These are phyloP conservation scores for Typhlichthys eigenmanni DNA, from an alignment of 2,797 vertebrate genomes.

Conservation along the genomic window DNA sequence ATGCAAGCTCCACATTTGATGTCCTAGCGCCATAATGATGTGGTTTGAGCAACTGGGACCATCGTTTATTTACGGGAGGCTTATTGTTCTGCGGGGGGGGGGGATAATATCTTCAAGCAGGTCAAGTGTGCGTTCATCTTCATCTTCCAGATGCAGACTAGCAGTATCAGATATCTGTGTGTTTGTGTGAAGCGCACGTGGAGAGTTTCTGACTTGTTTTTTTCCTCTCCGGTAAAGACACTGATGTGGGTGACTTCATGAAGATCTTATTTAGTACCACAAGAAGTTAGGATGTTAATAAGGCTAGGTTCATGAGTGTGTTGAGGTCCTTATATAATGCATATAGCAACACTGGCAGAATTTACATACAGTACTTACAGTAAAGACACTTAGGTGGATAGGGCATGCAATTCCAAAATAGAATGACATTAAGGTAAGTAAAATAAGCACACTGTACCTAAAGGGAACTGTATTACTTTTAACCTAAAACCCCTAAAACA, in stretches of 20 bases:
- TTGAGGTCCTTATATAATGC: slow-evolving; percentile 10
- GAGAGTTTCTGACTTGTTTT: slow-evolving; percentile 62
- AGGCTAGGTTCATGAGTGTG: slow-evolving; percentile 14
- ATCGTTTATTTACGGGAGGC: slow-evolving; percentile 73
- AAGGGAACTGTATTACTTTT: slow-evolving; percentile 78
- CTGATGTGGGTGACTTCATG: slow-evolving; percentile 60
- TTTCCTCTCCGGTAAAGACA: slow-evolving; percentile 56
- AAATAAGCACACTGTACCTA: slow-evolving; percentile 81
- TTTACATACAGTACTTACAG: slow-evolving; percentile 22
- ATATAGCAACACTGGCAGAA: slow-evolving; percentile 22
- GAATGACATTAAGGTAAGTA: slow-evolving; percentile 70
- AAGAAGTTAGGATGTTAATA: slow-evolving; percentile 16
- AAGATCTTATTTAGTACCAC: slow-evolving; percentile 52
- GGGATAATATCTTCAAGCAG: slow-evolving; percentile 66
- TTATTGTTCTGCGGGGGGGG: slow-evolving; percentile 52
- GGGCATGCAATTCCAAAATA: slow-evolving; percentile 62
- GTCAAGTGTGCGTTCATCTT: slow-evolving; percentile 50
- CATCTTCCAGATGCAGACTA: slow-evolving; percentile 55
- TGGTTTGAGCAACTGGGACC: slow-evolving; percentile 64
- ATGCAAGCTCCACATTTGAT: slow-evolving; percentile 70
- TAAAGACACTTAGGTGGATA: slow-evolving; percentile 28
- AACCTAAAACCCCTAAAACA: slow-evolving; percentile 79
- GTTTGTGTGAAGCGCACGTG: slow-evolving; percentile 57
- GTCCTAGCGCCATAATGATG: slow-evolving; percentile 68
- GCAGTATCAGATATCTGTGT: slow-evolving; percentile 64